phyloP scores from a whole-genome alignment of 2,113 vertebrate species.

The Desmodus rotundus region DNA sequence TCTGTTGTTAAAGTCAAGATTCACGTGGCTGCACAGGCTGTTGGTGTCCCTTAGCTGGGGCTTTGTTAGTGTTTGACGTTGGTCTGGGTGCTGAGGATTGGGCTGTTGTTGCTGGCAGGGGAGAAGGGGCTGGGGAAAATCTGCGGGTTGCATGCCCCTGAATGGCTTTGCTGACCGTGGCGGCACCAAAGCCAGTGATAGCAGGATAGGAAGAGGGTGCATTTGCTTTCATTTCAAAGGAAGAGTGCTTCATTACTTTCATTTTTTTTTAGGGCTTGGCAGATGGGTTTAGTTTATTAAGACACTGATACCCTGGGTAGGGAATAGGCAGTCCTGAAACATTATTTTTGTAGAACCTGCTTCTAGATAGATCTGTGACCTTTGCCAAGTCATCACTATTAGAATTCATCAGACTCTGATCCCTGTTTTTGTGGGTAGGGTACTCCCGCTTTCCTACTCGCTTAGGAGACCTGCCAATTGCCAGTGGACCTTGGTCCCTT shows the following conservation, averaged over 20 bases:
- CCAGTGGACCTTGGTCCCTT: neutral
- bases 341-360: neutral
- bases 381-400: neutral
- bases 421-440: neutral
- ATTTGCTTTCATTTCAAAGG: neutral
- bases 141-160: neutral
- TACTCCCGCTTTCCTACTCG: neutral
- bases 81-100: neutral
- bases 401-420: neutral
- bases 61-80: neutral
- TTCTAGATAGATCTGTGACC: neutral
- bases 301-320: neutral
- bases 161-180: neutral
- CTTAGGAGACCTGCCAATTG: neutral
- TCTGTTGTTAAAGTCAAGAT: neutral
- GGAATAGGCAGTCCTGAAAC: neutral
- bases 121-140: neutral
- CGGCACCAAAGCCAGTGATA: neutral
- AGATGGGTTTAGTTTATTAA: slow-evolving; percentile 16
- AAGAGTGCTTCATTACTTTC: neutral
- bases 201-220: neutral
- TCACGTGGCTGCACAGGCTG: neutral
- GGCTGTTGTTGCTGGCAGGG: neutral
- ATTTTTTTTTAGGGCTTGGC: neutral
- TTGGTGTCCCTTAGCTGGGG: neutral